Evolutionary conservation across 2,888 invertebrate species (phyloP).

Genomic region (Cynaeus angustus): DNA sequence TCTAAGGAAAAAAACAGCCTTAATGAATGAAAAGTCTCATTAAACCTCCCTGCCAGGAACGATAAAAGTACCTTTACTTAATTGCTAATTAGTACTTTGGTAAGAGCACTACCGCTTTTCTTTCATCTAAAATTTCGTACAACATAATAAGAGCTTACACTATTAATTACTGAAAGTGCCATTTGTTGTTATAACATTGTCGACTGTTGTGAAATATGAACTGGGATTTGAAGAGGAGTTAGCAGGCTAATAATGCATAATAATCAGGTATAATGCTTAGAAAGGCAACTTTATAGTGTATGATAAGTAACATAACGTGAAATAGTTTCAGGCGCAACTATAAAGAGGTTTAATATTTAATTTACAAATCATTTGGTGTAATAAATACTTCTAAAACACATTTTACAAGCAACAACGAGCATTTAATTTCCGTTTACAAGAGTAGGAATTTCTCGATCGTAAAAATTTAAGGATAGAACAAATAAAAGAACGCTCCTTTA

Average conservation of each 20-base stretch:
- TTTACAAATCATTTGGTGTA: conserved; percentile 31
- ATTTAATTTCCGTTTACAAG: conserved; percentile 44
- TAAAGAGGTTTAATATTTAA: conserved; percentile 43
- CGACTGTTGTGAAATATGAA: not conserved
- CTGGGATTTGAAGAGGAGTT: conserved; percentile 4
- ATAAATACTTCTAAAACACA: conserved; percentile 36
- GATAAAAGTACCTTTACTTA: no score
- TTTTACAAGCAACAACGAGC: conserved; percentile 39
- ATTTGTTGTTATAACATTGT: not conserved
- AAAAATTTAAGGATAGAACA: conserved; percentile 50
- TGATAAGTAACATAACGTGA: conserved; percentile 5
- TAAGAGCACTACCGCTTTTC: no score
- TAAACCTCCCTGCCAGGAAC: no score
- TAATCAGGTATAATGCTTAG: not conserved
- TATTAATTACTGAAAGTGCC: no score
- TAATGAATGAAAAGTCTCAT: no score
- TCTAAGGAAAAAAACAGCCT: no score
- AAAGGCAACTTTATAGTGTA: no score
- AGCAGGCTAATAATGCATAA: not conserved
- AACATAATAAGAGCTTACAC: no score
- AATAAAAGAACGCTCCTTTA: conserved; percentile 48
- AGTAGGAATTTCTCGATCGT: conserved; percentile 45
- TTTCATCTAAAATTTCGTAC: no score
- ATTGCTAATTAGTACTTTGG: no score
- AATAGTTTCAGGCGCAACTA: conserved; percentile 2